Percentiles rank a stretch among this genome's conserved stretches.
Conservation (phyloP, 2,113 vertebrate genomes). For the Murina feae region DNA sequence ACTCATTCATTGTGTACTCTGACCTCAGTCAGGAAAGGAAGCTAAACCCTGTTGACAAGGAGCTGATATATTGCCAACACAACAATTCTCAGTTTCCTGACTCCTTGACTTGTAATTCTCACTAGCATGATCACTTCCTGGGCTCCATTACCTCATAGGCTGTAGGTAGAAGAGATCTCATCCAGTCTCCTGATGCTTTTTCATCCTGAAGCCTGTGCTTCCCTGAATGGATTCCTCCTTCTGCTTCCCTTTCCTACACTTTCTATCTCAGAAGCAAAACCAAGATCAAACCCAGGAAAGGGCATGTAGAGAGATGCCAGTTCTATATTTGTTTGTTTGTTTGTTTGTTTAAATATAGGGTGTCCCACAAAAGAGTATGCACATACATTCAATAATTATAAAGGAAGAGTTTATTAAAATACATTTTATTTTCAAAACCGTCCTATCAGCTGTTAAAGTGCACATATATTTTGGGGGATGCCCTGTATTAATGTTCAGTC, state of each 20-base stretch:
- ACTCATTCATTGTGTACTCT: neutral
- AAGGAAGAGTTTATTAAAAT: too few species aligned
- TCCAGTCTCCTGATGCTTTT: neutral
- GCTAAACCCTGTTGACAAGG: neutral
- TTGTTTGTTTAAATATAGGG: neutral
- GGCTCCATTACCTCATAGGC: rapidly evolving
- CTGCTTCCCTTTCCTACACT: neutral
- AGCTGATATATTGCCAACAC: neutral
- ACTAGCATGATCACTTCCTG: neutral
- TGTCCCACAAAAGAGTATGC: too few species aligned
- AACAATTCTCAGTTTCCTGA: neutral
- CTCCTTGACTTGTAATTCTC: neutral
- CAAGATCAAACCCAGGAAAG: neutral
- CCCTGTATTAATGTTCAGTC: neutral
- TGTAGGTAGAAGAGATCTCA: neutral
- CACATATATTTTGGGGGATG: too few species aligned
- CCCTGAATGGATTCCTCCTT: neutral
- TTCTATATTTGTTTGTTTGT: neutral
- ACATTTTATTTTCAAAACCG: too few species aligned
- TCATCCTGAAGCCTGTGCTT: neutral
- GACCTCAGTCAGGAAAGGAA: neutral
- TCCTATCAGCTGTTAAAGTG: too few species aligned
- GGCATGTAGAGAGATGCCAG: neutral
- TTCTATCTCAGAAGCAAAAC: neutral
- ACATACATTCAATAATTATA: too few species aligned